Evolutionary conservation across 1,140 invertebrate species (phyloP), one percentile per base, ranked within the genome.

Genomic region (Ylistrum balloti): DNA sequence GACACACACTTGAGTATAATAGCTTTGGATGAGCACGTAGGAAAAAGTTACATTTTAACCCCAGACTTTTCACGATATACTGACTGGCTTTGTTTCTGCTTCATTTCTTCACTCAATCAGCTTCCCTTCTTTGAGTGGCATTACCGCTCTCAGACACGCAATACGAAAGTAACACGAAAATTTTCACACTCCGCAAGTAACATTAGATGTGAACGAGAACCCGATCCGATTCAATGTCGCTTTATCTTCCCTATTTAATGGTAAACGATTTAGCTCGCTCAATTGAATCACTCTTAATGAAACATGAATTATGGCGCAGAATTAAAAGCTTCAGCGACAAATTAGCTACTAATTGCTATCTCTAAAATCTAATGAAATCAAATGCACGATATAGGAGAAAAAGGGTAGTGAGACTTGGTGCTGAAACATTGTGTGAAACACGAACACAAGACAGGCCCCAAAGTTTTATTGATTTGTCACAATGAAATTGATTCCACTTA

Each of bases 311-410:
- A 74, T 74, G 56, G 56, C 56, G 17, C 56, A 74, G 56, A 74
- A 74, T 74, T 74, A 74, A 74, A 74, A 74, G 56, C 56, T 74
- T 74, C 56, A 74, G 56, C 56, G 56, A n/a, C 56, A 74, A 74
- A 74, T 74, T 74, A 74, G 56, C 56, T 74, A 74, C 56, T 74
- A 74, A 74, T 74, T 74, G 56, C 56, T 74, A 74, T 74, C 56
- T 74, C 22, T 74, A 28, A 74, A 74, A 74, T 74, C 56, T 74
- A 74, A 74, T 74, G 56, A 74, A 74, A 74, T 74, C 56, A 74
- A 74, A 74, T 74, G 56, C 22, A 74, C 22, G 56, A 56, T 56
- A 56, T 56, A 56, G 20, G 45, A 74, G 56, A 74, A 28, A 74
- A n/a, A 17, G 41, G 56, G 22, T 5, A 74, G 5, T 17, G 56